phyloP scores from a whole-genome alignment of 2,113 vertebrate genomes.

The Indicator maculatus region DNA sequence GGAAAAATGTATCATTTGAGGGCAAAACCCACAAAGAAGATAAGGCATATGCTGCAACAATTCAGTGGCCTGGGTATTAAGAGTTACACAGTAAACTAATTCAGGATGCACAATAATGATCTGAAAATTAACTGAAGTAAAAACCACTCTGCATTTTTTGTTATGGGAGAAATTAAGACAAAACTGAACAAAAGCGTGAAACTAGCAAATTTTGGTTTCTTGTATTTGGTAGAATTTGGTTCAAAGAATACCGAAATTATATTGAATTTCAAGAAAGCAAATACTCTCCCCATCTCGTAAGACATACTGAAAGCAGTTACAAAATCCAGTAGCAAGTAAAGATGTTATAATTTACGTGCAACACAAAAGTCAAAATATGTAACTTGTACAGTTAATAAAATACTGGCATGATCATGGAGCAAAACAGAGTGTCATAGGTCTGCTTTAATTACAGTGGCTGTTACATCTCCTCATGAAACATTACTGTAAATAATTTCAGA shows the following conservation, averaged over 20 bases:
- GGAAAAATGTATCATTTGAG: not conserved
- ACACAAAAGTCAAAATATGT: not conserved
- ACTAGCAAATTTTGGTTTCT: not conserved
- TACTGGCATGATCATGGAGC: not conserved
- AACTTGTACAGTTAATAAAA: not conserved
- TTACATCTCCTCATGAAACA: not conserved
- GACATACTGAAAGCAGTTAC: constrained; percentile 6
- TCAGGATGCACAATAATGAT: not conserved
- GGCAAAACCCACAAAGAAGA: not conserved
- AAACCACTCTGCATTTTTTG: constrained; percentile 1
- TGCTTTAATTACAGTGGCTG: not conserved
- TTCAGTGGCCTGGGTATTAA: not conserved
- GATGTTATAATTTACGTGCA: not conserved
- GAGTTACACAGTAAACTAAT: not conserved
- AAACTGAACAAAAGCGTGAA: constrained; percentile 25
- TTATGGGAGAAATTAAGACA: not conserved
- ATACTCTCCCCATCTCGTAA: constrained; percentile 35
- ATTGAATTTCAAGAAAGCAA: constrained; percentile 45
- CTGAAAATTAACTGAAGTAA: not conserved
- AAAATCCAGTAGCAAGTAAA: not conserved
- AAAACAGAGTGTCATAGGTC: rapidly evolving
- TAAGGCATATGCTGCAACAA: constrained; percentile 10
- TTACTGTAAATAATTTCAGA: not conserved
- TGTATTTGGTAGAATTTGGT: not conserved
- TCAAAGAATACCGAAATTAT: constrained; percentile 22